Base-by-base conservation (phyloP, 2,797 vertebrate genomes). In the Anas acuta region DNA sequence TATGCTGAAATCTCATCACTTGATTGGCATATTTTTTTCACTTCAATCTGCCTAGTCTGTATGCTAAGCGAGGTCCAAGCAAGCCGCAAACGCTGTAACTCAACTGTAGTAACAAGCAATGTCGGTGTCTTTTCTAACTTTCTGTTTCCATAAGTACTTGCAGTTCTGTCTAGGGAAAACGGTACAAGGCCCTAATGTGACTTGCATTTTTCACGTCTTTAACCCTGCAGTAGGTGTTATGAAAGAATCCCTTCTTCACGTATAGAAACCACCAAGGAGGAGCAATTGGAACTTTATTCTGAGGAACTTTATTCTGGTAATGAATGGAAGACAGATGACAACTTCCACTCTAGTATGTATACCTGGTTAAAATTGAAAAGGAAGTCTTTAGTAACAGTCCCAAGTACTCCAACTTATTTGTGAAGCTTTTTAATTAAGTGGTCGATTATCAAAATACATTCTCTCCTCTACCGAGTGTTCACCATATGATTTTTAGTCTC, bases 1-100 rank as follows among this genome's bases (percentile, higher is more conserved):
- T 96, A 74, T 83, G 96, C 95, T 97, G 89, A 94, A 94, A 95
- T 94, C 93, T 91, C 94, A 95, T 96, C 81, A 94, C 93, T 93
- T 85, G 80, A 96, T 94, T 95, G 96, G 95, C 95, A 77, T 95
- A 33, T 71, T 88, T 57, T 89, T 94, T 87, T 61, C 96, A 94
- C 87, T 96, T 89, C 67, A 91, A 94, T 92, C 88, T 95, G 89
- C 95, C 93, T 94, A 90, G 79, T 97, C 79, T 94, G 81, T 97
- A 39, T 41, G 95, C 95, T 91, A 72, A 87, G 91, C 78, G 1
- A 96, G 91, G 85, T 92, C 92, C 82, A 88, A 92, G 87, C 90
- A 87, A 96, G 96, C 92, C 79, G 95, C 87, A 87, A 83, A 80
- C 15, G 70, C 90, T 96, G 54, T 93, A 96, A 86, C 54, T 95